Percentiles rank a stretch among this genome's conserved stretches.
These are phyloP conservation scores for Scaptodrosophila latifasciaeformis DNA, from an alignment of 2,888 invertebrate species.

Conservation along the genomic window DNA sequence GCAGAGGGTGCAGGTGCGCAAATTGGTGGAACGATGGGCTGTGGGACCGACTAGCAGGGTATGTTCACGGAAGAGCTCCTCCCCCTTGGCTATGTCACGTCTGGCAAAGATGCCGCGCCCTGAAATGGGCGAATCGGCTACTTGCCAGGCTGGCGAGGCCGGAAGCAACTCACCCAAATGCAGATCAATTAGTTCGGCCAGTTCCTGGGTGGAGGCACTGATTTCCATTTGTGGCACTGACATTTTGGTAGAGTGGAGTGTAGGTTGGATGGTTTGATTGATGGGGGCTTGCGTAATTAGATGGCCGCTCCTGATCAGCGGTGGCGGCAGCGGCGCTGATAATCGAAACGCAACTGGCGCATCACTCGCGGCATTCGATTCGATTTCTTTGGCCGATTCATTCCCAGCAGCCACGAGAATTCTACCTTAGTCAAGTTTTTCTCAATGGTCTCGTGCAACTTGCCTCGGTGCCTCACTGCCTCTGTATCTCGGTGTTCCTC, in stretches of 20 bases:
- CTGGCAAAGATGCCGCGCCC: conserved; percentile 84
- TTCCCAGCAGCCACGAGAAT: no score
- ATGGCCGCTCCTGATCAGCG: conserved; percentile 3
- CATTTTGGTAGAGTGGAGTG: no score
- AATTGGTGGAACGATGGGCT: conserved; percentile 76
- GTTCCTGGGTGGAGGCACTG: conserved; percentile 52
- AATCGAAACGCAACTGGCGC: conserved; percentile 41
- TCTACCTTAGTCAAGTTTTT: no score
- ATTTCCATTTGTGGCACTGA: conserved; percentile 42
- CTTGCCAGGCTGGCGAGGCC: conserved; percentile 76
- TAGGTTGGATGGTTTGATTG: no score
- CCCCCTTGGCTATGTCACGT: conserved; percentile 80
- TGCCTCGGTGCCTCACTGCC: neutral
- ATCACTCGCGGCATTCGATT: neutral
- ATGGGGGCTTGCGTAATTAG: conserved; percentile 16
- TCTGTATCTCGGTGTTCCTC: neutral
- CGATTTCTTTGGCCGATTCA: neutral
- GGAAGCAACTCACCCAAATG: conserved; percentile 62
- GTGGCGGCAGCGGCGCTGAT: conserved; percentile 19
- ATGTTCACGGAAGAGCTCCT: conserved; percentile 82
- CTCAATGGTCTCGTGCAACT: no score
- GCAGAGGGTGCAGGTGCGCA: conserved; percentile 81
- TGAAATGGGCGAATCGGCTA: conserved; percentile 79
- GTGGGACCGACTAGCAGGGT: conserved; percentile 84
- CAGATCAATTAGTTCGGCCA: conserved; percentile 59